Evolutionary conservation across 2,797 vertebrate genomes (phyloP), one percentile per base, ranked within the genome.

Genomic region (Danionella dracula): DNA sequence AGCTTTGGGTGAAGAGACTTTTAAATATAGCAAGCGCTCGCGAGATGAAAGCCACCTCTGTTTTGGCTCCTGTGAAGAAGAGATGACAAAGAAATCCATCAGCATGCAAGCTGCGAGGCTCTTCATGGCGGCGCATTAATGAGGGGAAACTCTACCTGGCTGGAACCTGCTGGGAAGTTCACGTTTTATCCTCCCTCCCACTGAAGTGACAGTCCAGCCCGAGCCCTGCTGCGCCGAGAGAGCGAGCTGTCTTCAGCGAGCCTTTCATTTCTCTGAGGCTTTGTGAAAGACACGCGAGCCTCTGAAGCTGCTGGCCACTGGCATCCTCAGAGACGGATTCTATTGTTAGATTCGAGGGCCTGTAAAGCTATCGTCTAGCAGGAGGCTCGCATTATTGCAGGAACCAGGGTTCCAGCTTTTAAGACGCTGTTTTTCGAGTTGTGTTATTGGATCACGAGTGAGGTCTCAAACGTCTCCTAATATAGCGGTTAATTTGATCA

Each of bases 211-310:
- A 37, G 48, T 37, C 58, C 44, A 48, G 5, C 20, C 9, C 1
- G 35, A 49, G 13, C 37, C 48, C 51, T 11, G 27, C 31, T 7
- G 29, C 35, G 34, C n/a, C n/a, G 6, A 19, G 5, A 27, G 19
- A 59, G 4, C 21, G 16, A n/a, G 46, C 37, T 23, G 19, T 58
- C 38, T 51, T 20, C 51, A 27, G 32, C 38, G 46, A 11, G 23
- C 13, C 42, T 63, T 40, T 40, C 6, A 29, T 57, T 66, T 57
- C 29, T 53, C 45, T 19, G 16, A 11, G 44, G 65, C 69, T 41
- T 70, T 71, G 46, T 68, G 66, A 65, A 70, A 71, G 74, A 46
- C 68, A 73, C 40, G 41, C 45, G 12, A 35, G 65, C 57, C 60
- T 51, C 38, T 40, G 44, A 70, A 49, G 40, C 23, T 21, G 15